Percentiles rank a stretch among this genome's conserved stretches.
phyloP scores from a whole-genome alignment of 2,113 vertebrate species.

The Neogale vison region DNA sequence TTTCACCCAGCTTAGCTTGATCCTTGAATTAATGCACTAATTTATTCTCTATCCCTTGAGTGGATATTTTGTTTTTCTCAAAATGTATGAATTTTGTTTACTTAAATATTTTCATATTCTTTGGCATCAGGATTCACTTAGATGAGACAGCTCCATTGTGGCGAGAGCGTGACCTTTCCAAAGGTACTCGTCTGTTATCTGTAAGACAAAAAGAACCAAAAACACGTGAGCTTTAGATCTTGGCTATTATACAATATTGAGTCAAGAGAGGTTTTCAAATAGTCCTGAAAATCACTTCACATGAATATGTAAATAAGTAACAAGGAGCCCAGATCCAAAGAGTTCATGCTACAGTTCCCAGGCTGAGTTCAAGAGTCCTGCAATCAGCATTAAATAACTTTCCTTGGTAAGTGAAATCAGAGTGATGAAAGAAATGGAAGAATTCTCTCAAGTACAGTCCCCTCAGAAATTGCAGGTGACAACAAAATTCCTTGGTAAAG shows the following conservation, averaged over 20 bases:
- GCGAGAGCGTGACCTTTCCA: slow-evolving; percentile 98
- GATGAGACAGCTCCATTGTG: slow-evolving; percentile 91
- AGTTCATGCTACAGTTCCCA: slow-evolving; percentile 84
- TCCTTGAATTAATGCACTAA: slow-evolving; percentile 70
- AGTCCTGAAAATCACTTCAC: slow-evolving; percentile 83
- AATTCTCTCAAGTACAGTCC: slow-evolving; percentile 79
- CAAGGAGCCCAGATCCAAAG: slow-evolving; percentile 86
- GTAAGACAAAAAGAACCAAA: slow-evolving; percentile 83
- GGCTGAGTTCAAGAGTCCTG: slow-evolving; percentile 87
- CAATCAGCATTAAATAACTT: slow-evolving; percentile 85
- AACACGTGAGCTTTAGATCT: slow-evolving; percentile 78
- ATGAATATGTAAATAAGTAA: slow-evolving; percentile 87
- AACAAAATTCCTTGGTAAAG: slow-evolving; percentile 72
- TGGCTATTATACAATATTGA: slow-evolving; percentile 66
- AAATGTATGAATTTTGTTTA: slow-evolving; percentile 67
- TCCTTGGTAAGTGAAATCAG: slow-evolving; percentile 85
- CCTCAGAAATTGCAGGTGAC: slow-evolving; percentile 79
- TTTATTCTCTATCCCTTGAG: slow-evolving; percentile 70
- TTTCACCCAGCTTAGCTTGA: slow-evolving; percentile 70
- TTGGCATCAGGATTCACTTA: slow-evolving; percentile 89
- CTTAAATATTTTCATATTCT: slow-evolving; percentile 82
- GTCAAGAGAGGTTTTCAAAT: slow-evolving; percentile 84
- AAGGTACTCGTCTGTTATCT: slow-evolving; percentile 94
- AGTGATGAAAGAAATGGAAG: slow-evolving; percentile 83
- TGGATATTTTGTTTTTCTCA: slow-evolving; percentile 67